A percentile compares a stretch with the other conserved stretches of the same genome.
Conservation (phyloP, 2,113 vertebrate species). For the Chionodraco myersi region DNA sequence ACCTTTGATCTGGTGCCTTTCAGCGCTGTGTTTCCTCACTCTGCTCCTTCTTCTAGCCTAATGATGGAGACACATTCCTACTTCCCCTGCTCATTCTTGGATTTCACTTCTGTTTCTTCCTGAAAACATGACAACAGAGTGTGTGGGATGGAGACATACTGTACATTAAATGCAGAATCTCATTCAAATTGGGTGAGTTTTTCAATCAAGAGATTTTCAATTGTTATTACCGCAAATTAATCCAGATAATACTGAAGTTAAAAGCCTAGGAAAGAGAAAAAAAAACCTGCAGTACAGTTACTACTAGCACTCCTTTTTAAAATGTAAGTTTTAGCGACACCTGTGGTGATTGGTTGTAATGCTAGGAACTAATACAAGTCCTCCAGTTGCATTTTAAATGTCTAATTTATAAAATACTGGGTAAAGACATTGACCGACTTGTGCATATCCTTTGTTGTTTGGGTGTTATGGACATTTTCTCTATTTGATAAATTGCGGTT, state of each 20-base stretch:
- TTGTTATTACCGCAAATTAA: background rate
- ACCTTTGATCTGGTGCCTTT: conserved; percentile 64
- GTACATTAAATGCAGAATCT: conserved; percentile 15
- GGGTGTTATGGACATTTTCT: too few species aligned
- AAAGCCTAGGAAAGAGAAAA: background rate
- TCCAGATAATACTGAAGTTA: background rate
- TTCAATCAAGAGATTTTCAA: too few species aligned
- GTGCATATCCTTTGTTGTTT: too few species aligned
- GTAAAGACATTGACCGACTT: too few species aligned
- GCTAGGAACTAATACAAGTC: too few species aligned
- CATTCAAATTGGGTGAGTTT: background rate
- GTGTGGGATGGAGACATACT: conserved; percentile 10
- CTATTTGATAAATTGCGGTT: too few species aligned
- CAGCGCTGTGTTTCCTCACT: conserved; percentile 52
- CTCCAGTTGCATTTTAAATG: too few species aligned
- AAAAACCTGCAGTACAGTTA: background rate
- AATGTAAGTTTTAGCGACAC: background rate
- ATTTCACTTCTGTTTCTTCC: conserved; percentile 60
- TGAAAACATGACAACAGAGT: conserved; percentile 45
- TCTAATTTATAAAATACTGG: too few species aligned
- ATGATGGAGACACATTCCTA: conserved; percentile 62
- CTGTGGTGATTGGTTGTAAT: too few species aligned
- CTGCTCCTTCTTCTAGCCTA: conserved; percentile 41
- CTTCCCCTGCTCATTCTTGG: conserved; percentile 52
- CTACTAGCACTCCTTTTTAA: background rate